Evolutionary conservation across 2,113 vertebrate species (phyloP), one percentile per base, ranked within the genome.

Genomic region (Labrus mixtus): DNA sequence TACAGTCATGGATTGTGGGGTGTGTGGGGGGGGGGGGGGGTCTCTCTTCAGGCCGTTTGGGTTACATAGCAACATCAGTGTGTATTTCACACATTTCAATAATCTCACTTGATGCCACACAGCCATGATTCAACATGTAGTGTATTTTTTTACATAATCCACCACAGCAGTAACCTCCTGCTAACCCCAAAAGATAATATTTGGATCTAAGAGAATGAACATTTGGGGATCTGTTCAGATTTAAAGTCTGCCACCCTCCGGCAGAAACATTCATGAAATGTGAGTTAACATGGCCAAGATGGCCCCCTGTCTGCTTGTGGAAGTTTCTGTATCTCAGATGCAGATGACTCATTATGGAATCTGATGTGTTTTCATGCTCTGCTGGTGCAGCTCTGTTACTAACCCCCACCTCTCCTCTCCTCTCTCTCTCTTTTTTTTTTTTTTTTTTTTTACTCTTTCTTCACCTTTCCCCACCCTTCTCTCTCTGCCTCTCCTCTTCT

Each of bases 321-420:
- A 80, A 63, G 51, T 57, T 1, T 36, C 72, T 82, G 66, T 85
- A n/a, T 60, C 62, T 81, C 68, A 3, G 29, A 3, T 57, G 39
- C 61, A 50, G 50, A 85, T 90, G 83, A 89, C 72, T 89, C 83
- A 88, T 84, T 62, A 8, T 72, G 69, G 65, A 37, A 73, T 57
- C 75, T 67, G 65, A 29, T 75, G 15, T 80, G 76, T 76, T 79
- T 58, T 82, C 63, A 69, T 80, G 81, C 72, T 85, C 60, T 55
- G 13, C n/a, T 73, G 55, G 60, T 79, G 66, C 76, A 62, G 56
- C 22, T 46, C 53, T 39, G 66, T 82, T 82, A 58, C 64, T 79
- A 61, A 74, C 65, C 17, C 76, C 55, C 9, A 57, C 58, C 60
- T 41, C 67, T 79, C 17, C 25, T 76, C 46, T 69, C 60, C 57